A percentile compares a stretch with the other conserved stretches of the same genome.
Evolutionary conservation across 2,888 invertebrate genomes (phyloP).

Genomic region (Entomobrya proxima): DNA sequence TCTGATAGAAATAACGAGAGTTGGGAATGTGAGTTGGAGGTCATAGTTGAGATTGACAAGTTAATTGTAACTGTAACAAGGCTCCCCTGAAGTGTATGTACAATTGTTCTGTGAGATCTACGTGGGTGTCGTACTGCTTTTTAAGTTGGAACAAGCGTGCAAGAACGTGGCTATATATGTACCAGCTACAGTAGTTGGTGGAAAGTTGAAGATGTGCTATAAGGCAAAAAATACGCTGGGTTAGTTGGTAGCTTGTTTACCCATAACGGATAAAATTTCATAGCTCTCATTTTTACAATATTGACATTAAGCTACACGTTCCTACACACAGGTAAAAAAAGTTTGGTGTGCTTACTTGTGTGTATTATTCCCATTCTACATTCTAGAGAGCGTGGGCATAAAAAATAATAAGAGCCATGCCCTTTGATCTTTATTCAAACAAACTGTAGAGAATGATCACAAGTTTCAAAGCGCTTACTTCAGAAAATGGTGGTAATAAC

Average conservation of each 20-base stretch:
- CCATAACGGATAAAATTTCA: conserved; percentile 33
- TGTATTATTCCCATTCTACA: neutral
- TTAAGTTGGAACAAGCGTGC: neutral
- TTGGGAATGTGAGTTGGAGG: neutral
- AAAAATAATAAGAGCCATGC: conserved; percentile 31
- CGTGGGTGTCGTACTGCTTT: neutral
- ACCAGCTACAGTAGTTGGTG: neutral
- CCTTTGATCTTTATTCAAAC: conserved; percentile 52
- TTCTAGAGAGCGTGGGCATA: conserved; percentile 37
- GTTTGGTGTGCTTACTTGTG: neutral
- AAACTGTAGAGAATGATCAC: conserved; percentile 7
- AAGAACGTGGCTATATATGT: neutral
- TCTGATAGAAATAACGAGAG: neutral
- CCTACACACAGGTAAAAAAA: neutral
- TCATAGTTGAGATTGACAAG: neutral
- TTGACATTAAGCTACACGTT: neutral
- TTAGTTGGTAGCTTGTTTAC: neutral
- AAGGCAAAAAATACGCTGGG: neutral
- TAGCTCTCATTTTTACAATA: conserved; percentile 19
- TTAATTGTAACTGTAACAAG: conserved; percentile 10
- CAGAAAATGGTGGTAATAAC: conserved; percentile 25
- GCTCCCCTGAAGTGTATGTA: neutral
- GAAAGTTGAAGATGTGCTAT: neutral
- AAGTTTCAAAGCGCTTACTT: neutral
- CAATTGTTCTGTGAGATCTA: neutral